Conservation (phyloP, 1,140 invertebrate species). For the Zaprionus gabonicus region DNA sequence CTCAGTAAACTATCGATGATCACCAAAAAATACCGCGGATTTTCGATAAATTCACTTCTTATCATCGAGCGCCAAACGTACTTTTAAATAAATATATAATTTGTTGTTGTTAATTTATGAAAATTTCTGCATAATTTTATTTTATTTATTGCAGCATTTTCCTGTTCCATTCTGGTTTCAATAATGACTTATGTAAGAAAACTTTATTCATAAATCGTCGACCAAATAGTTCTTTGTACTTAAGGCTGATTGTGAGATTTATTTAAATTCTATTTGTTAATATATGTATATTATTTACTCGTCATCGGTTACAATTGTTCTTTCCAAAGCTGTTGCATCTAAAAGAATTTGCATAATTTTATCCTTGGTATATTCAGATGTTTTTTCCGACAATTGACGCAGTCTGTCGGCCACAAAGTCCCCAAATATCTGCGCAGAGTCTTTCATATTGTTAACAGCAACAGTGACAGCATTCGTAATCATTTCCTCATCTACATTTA, state of each 20-base stretch:
- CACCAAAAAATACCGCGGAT: not conserved
- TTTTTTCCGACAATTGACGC: conserved; percentile 43
- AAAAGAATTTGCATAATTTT: conserved; percentile 67
- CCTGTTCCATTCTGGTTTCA: not conserved
- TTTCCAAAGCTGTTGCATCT: conserved; percentile 55
- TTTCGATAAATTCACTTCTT: conserved; percentile 6
- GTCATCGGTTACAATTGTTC: conserved; percentile 38
- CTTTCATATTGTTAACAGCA: conserved; percentile 49
- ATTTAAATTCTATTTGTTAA: conserved; percentile 31
- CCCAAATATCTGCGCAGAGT: conserved; percentile 64
- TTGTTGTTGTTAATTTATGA: not conserved
- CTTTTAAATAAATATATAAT: not conserved
- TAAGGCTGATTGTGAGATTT: conserved; percentile 48
- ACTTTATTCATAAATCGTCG: conserved; percentile 6
- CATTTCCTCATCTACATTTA: conserved; percentile 58
- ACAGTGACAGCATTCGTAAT: conserved; percentile 63
- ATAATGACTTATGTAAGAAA: not conserved
- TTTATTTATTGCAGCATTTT: not conserved
- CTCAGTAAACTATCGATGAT: conserved; percentile 23
- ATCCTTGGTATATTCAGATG: conserved; percentile 64
- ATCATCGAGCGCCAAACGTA: not conserved
- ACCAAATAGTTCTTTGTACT: conserved; percentile 37
- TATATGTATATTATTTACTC: conserved; percentile 7
- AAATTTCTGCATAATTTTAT: not conserved
- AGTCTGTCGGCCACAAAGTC: conserved; percentile 73